Conservation (phyloP, 2,797 vertebrate genomes). For the Thunnus albacares region DNA sequence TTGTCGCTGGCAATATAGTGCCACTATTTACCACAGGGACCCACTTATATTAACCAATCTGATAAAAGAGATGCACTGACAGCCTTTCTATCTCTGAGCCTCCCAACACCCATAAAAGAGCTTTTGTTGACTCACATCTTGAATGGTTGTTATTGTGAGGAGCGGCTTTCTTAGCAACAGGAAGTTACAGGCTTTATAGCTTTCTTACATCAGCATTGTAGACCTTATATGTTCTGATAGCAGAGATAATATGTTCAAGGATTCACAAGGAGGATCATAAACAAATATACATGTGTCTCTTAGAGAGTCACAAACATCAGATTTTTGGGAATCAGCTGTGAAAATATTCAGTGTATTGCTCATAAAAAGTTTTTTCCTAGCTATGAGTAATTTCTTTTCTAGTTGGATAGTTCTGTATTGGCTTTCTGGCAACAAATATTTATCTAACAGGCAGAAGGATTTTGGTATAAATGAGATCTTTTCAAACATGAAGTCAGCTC, state of each 20-base stretch:
- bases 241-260: conserved; percentile 27
- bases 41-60: conserved; percentile 70
- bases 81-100: conserved; percentile 57
- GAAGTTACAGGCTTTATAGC: conserved; percentile 41
- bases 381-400: conserved; percentile 11
- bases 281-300: conserved; percentile 21
- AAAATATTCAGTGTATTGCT: not conserved
- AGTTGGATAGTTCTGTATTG: not conserved
- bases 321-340: too few species aligned
- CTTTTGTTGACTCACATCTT: conserved; percentile 66
- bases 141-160: conserved; percentile 40
- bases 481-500: not conserved
- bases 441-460: not conserved
- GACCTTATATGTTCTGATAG: conserved; percentile 25
- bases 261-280: conserved; percentile 23
- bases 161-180: conserved; percentile 30
- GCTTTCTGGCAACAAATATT: conserved; percentile 2
- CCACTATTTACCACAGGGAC: conserved; percentile 57
- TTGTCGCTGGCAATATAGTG: conserved; percentile 43
- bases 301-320: not conserved
- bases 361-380: not conserved
- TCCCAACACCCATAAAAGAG: conserved; percentile 54
- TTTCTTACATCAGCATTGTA: conserved; percentile 52
- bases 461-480: conserved; percentile 2
- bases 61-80: conserved; percentile 70